Conservation (phyloP, 2,888 invertebrate genomes). For the Drosophila quinaria region DNA sequence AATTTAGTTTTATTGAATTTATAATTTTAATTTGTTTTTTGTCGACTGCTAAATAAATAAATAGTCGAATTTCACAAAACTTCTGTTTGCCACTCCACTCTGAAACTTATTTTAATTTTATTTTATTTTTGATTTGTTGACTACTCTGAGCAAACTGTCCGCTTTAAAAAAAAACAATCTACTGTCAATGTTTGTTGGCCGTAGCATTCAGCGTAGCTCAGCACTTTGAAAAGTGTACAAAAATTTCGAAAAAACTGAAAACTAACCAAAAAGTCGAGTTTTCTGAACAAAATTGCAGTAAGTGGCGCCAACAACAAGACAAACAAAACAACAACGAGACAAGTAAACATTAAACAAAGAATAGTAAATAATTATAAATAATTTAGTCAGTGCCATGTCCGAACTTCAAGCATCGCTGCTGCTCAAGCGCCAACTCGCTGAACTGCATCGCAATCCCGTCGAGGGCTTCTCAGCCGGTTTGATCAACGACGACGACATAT, state of each 20-base stretch:
- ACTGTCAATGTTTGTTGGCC: slow-evolving; percentile 56
- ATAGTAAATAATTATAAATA: background rate
- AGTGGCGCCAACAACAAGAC: slow-evolving; percentile 31
- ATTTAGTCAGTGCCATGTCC: slow-evolving; percentile 89
- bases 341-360: background rate
- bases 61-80: background rate
- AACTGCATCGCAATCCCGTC: slow-evolving; percentile 98
- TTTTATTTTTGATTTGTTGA: background rate
- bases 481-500: slow-evolving; percentile 99
- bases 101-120: background rate
- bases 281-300: slow-evolving; percentile 66
- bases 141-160: slow-evolving; percentile 32
- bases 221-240: slow-evolving; percentile 46
- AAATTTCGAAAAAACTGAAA: slow-evolving; percentile 49
- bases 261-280: slow-evolving; percentile 22
- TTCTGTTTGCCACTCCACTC: background rate
- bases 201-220: slow-evolving; percentile 58
- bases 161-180: slow-evolving; percentile 5
- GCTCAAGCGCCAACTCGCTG: slow-evolving; percentile 97
- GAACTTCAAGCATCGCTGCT: slow-evolving; percentile 97
- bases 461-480: slow-evolving; percentile 99
- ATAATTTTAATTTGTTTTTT: too few species aligned
- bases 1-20: too few species aligned
- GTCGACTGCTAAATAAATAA: too few species aligned
- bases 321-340: background rate